Conservation (phyloP, 2,888 invertebrate genomes). For the Bruchidius siliquastri region DNA sequence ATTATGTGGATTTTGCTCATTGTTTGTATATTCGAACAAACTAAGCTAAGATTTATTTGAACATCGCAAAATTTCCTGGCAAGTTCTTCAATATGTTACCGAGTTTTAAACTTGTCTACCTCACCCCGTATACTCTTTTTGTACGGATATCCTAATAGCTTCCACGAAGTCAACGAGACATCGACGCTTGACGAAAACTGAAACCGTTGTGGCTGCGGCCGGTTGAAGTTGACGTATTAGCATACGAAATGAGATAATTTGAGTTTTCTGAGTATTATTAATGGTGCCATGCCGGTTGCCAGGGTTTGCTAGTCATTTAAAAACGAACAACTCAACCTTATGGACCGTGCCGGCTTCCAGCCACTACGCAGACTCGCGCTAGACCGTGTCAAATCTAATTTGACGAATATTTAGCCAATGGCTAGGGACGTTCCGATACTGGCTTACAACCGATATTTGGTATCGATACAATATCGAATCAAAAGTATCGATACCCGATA, state of each 20-base stretch:
- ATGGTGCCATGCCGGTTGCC: conserved; percentile 16
- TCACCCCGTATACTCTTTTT: background rate
- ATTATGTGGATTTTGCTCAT: no score
- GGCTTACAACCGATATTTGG: no score
- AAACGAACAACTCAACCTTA: conserved; percentile 27
- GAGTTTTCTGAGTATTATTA: conserved; percentile 27
- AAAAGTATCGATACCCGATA: no score
- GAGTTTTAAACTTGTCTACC: background rate
- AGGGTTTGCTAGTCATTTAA: conserved; percentile 25
- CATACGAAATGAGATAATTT: conserved; percentile 31
- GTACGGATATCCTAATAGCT: background rate
- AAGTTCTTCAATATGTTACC: no score
- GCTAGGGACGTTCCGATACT: no score
- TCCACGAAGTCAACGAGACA: background rate
- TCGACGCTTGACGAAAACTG: background rate
- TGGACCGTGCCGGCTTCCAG: conserved; percentile 4
- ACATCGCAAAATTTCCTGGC: no score
- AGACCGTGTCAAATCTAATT: background rate
- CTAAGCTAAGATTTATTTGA: no score
- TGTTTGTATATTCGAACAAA: no score
- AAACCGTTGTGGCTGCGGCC: background rate
- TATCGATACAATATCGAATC: no score
- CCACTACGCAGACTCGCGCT: background rate
- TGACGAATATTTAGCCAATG: background rate
- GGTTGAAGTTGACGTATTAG: conserved; percentile 23